phyloP scores from a whole-genome alignment of 2,113 vertebrate genomes.

The Syrmaticus mikado region DNA sequence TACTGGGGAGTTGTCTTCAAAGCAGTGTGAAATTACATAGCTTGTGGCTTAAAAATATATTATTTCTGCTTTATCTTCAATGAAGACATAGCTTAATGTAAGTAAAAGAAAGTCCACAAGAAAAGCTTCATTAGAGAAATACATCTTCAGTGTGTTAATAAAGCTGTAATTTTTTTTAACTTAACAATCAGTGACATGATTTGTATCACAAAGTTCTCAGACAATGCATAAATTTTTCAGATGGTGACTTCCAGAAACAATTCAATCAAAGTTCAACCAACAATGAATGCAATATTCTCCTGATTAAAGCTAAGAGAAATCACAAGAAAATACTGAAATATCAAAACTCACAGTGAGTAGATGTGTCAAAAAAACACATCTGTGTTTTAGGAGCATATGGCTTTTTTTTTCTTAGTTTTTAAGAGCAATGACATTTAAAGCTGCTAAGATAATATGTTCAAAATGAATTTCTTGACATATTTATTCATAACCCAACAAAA shows the following conservation, averaged over 20 bases:
- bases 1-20: neutral
- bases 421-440: constrained; percentile 16
- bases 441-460: neutral
- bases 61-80: neutral
- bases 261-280: neutral
- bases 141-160: neutral
- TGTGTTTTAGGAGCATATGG: neutral
- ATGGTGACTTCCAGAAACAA: neutral
- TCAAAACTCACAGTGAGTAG: neutral
- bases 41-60: neutral
- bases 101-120: neutral
- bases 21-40: neutral
- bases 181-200: neutral
- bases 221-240: neutral
- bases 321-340: constrained; percentile 33
- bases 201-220: neutral
- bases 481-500: neutral
- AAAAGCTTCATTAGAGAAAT: neutral
- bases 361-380: constrained; percentile 3
- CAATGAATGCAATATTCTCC: neutral
- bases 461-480: neutral
- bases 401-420: neutral
- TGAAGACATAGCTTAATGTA: neutral
- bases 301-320: constrained; percentile 19
- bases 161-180: neutral